phyloP scores from a whole-genome alignment of 2,797 vertebrate species.

The Tenualosa ilisha region DNA sequence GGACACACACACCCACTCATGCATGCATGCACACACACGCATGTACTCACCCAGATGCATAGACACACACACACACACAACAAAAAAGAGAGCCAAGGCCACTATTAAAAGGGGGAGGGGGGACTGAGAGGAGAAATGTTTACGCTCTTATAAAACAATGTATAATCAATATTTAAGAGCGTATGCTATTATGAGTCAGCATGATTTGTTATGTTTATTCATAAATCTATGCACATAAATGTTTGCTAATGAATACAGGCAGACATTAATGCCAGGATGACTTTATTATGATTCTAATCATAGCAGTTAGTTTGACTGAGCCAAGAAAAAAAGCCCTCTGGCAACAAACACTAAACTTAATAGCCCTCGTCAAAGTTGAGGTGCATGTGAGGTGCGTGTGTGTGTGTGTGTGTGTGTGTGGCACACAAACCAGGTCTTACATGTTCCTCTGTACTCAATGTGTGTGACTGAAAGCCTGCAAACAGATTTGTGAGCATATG shows the following conservation, averaged over 20 bases:
- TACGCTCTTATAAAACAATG: conserved; percentile 4
- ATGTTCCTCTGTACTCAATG: not conserved
- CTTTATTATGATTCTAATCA: conserved; percentile 3
- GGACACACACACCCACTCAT: not conserved
- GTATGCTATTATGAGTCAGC: conserved; percentile 6
- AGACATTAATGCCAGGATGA: conserved; percentile 24
- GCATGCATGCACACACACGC: not conserved
- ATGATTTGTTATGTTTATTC: conserved; percentile 20
- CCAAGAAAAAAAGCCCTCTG: not conserved
- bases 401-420: not conserved
- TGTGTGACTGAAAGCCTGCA: not conserved
- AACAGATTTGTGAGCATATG: not conserved
- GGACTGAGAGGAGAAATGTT: not conserved
- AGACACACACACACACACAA: not conserved
- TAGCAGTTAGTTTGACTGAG: not conserved
- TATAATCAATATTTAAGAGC: conserved; percentile 17
- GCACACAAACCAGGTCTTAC: no score
- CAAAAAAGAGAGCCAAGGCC: not conserved
- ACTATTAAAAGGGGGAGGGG: not conserved
- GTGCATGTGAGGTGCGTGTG: not conserved
- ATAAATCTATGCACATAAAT: not conserved
- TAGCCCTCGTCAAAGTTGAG: not conserved
- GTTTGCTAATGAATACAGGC: not conserved
- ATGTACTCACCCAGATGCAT: not conserved
- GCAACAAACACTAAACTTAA: not conserved